A percentile compares a stretch with the other conserved stretches of the same genome.
Conservation (phyloP, 1,140 invertebrate genomes). For the Cardiocondyla obscurior region DNA sequence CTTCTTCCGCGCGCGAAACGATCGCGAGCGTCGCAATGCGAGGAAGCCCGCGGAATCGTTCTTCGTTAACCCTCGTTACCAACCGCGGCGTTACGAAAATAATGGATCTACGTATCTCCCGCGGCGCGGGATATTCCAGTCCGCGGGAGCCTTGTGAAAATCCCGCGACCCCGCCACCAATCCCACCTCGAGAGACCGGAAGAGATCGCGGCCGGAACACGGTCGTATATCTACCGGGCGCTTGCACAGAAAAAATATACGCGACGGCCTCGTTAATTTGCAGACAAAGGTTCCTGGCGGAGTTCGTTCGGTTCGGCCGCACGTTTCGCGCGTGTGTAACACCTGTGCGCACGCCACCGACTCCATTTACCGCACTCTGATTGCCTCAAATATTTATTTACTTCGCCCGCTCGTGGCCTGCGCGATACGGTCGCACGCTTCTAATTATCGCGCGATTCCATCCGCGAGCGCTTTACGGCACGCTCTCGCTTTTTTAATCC, state of each 20-base stretch:
- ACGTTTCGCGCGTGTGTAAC: background rate
- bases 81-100: constrained; percentile 10
- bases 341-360: background rate
- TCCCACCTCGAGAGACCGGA: too few relatives aligned
- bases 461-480: background rate
- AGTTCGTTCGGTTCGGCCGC: constrained; percentile 21
- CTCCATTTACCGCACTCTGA: constrained; percentile 46
- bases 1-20: background rate
- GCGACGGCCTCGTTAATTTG: constrained; percentile 47
- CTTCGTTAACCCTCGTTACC: constrained; percentile 26
- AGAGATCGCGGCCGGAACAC: constrained; percentile 39
- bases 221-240: constrained; percentile 29
- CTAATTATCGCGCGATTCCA: constrained; percentile 34
- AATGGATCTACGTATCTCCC: constrained; percentile 41
- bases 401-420: background rate
- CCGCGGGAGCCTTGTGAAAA: constrained; percentile 1
- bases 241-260: constrained; percentile 39
- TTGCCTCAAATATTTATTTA: constrained; percentile 55
- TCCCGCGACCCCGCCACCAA: constrained; percentile 16
- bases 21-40: background rate
- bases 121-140: constrained; percentile 24
- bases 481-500: constrained; percentile 38
- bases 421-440: background rate
- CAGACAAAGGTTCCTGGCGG: constrained; percentile 33
- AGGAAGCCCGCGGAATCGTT: background rate